phyloP scores from a whole-genome alignment of 1,140 invertebrate species.

The Apis laboriosa region DNA sequence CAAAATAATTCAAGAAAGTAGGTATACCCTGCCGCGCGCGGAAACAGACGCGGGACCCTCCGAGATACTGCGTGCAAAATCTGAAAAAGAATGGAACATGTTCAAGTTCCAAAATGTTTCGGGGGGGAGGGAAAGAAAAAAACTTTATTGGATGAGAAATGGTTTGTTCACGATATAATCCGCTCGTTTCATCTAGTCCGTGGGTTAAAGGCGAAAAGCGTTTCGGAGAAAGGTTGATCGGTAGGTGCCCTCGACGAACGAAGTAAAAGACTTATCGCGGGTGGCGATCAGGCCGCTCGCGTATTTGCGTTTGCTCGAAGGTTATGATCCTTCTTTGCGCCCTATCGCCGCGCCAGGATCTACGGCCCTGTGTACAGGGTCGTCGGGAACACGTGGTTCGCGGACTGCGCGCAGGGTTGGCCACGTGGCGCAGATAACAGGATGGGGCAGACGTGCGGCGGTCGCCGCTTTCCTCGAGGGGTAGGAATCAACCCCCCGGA shows the following conservation, averaged over 20 bases:
- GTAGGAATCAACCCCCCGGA: constrained; percentile 78
- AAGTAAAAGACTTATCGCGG: constrained; percentile 52
- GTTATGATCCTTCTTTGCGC: constrained; percentile 75
- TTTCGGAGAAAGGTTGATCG: background rate
- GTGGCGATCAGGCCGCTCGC: constrained; percentile 39
- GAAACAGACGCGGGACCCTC: background rate
- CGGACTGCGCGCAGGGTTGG: constrained; percentile 63
- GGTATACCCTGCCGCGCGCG: constrained; percentile 22
- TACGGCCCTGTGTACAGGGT: constrained; percentile 61
- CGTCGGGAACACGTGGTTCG: constrained; percentile 73
- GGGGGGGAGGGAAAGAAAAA: no score
- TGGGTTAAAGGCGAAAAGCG: constrained; percentile 36
- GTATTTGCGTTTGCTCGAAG: constrained; percentile 77
- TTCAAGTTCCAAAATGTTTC: no score
- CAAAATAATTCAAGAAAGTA: constrained; percentile 75
- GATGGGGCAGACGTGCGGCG: constrained; percentile 67
- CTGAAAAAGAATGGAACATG: no score
- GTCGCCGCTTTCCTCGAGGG: constrained; percentile 59
- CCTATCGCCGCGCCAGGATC: constrained; percentile 68
- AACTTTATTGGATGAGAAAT: no score
- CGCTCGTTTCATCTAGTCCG: background rate
- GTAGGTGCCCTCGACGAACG: constrained; percentile 39
- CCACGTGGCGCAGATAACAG: constrained; percentile 79
- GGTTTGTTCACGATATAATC: constrained; percentile 2
- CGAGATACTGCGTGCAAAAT: no score